Evolutionary conservation across 2,888 invertebrate species (phyloP), one percentile per base, ranked within the genome.

Genomic region (Heteromyza rotundicornis): DNA sequence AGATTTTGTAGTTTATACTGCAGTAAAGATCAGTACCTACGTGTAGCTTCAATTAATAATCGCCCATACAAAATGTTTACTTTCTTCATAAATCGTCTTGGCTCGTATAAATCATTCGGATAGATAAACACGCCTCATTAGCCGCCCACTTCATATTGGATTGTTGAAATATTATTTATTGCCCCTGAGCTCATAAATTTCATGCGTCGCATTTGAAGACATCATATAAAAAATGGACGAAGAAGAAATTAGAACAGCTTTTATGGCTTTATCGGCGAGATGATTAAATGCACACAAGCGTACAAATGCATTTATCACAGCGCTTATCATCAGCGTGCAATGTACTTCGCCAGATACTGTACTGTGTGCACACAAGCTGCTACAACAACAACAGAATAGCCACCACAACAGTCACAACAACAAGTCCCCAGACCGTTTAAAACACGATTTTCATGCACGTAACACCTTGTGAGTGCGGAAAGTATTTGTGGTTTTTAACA

Each of bases 81-180:
- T n/a, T n/a, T n/a, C n/a, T n/a, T n/a, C n/a, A n/a, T n/a, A n/a
- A n/a, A n/a, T n/a, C n/a, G n/a, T n/a, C n/a, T n/a, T n/a, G n/a
- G n/a, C n/a, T n/a, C n/a, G n/a, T 40, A 3, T 40, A 40, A 40
- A 40, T 40, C 40, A 40, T 40, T 40, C n/a, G 3, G n/a, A 32
- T 3, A 40, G n/a, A 40, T n/a, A n/a, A 20, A 47, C 47, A 47
- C 20, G 47, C 47, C 47, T 47, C 47, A 47, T 47, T 47, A 47
- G 20, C 20, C 47, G 20, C 47, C 47, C 47, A 47, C 47, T 19
- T 40, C n/a, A n/a, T 40, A 12, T n/a, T n/a, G n/a, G n/a, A n/a
- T n/a, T n/a, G 40, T 27, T 27, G 5, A 27, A 27, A 27, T 27
- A 27, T 40, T 10, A 40, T 40, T 40, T n/a, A 40, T 40, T 40